These are phyloP conservation scores for Sebastes hubbsi DNA, from an alignment of 2,797 vertebrate species.

Conservation along the genomic window DNA sequence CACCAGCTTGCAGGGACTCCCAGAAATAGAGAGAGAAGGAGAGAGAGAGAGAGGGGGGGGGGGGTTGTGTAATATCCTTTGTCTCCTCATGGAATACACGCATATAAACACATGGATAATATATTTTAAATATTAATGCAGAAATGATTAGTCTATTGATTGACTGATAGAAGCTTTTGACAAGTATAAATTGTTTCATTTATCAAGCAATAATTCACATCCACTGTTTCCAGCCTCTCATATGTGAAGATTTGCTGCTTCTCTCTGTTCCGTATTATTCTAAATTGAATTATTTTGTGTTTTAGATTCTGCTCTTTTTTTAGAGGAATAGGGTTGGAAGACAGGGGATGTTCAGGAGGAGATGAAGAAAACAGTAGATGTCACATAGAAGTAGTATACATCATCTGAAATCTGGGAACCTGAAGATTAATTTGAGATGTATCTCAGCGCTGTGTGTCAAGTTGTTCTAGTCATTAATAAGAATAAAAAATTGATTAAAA, in stretches of 20 bases:
- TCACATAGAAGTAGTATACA: too few species aligned
- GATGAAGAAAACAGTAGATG: too few species aligned
- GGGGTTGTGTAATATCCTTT: constrained; percentile 2
- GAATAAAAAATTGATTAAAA: too few species aligned
- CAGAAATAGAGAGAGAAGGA: background rate
- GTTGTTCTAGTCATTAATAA: too few species aligned
- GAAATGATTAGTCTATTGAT: background rate
- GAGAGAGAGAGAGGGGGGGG: background rate
- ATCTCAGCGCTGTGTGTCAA: too few species aligned
- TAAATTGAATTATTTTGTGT: background rate
- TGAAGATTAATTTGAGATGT: too few species aligned
- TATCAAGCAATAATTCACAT: background rate
- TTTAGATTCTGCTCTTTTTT: background rate
- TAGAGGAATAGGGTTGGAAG: too few species aligned
- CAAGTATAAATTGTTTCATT: background rate
- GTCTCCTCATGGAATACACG: constrained; percentile 9
- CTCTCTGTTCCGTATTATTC: background rate
- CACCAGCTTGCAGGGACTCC: constrained; percentile 35
- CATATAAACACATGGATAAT: background rate
- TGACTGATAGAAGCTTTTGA: background rate
- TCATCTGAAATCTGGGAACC: too few species aligned
- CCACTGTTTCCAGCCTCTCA: background rate
- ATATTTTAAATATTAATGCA: background rate
- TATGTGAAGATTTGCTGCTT: background rate
- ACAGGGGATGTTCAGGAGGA: too few species aligned